Evolutionary conservation across 2,888 invertebrate species (phyloP).

Genomic region (Nysson spinosus): DNA sequence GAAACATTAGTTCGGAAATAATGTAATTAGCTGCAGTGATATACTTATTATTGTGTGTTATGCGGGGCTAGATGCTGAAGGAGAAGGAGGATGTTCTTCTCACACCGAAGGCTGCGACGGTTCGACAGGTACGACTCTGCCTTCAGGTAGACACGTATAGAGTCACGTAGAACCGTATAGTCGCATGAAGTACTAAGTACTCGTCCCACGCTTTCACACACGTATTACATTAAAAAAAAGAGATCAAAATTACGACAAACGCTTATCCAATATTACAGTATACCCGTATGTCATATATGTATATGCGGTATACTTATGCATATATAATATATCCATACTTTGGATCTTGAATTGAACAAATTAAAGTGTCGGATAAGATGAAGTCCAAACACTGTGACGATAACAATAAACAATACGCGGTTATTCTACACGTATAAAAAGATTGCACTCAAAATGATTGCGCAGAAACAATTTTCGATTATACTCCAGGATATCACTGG

Average conservation of each 20-base stretch:
- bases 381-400: no score
- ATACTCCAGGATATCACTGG: no score
- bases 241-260: slow-evolving; percentile 7
- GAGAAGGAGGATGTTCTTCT: slow-evolving; percentile 90
- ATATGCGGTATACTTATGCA: no score
- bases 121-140: slow-evolving; percentile 86
- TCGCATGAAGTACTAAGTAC: slow-evolving; percentile 66
- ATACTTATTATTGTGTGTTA: slow-evolving; percentile 73
- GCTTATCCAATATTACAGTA: slow-evolving; percentile 2
- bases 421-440: no score
- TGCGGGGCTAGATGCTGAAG: slow-evolving; percentile 86
- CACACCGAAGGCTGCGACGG: slow-evolving; percentile 96
- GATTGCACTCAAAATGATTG: no score
- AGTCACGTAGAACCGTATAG: slow-evolving; percentile 68
- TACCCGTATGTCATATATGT: slow-evolving; percentile 4
- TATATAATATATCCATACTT: no score
- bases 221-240: slow-evolving; percentile 36
- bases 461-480: no score
- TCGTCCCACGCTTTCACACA: slow-evolving; percentile 58
- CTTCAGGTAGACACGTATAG: slow-evolving; percentile 73
- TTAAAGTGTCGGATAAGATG: no score
- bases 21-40: slow-evolving; percentile 61
- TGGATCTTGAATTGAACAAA: no score
- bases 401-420: no score
- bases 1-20: slow-evolving; percentile 22